Conservation (phyloP, 2,888 invertebrate species). For the Drosophila paranaensis region DNA sequence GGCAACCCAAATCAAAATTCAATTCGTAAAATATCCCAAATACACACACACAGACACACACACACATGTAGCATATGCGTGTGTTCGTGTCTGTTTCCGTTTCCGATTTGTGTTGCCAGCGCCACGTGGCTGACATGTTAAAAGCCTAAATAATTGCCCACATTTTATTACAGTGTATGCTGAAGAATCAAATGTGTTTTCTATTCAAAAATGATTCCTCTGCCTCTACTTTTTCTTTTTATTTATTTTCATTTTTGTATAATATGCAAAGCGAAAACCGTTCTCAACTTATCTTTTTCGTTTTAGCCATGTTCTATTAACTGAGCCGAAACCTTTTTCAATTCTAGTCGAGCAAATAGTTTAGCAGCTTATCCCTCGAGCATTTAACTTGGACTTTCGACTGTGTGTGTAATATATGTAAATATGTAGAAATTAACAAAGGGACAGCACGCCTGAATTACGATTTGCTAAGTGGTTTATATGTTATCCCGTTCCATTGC, state of each 20-base stretch:
- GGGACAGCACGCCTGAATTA: conserved; percentile 25
- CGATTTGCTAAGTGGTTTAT: conserved; percentile 33
- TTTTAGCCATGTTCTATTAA: conserved; percentile 6
- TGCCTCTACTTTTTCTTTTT: not conserved
- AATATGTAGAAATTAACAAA: conserved; percentile 35
- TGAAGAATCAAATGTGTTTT: conserved; percentile 23
- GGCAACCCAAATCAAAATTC: conserved; percentile 64
- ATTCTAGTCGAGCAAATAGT: conserved; percentile 8
- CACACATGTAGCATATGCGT: conserved; percentile 12
- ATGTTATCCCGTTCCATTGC: conserved; percentile 5
- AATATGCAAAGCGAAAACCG: conserved; percentile 17
- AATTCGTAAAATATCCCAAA: conserved; percentile 45
- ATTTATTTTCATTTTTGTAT: conserved; percentile 3
- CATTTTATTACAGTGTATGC: conserved; percentile 48
- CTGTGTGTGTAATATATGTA: conserved; percentile 15
- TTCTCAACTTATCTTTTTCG: conserved; percentile 7
- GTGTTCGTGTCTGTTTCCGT: conserved; percentile 41
- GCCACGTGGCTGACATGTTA: conserved; percentile 70
- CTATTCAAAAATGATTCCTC: conserved; percentile 3
- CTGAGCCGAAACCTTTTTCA: conserved; percentile 27
- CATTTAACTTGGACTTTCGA: conserved; percentile 11
- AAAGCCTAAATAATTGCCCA: conserved; percentile 68
- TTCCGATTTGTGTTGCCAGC: conserved; percentile 58
- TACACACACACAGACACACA: conserved; percentile 15
- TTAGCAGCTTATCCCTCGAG: conserved; percentile 6